A percentile compares a stretch with the other conserved stretches of the same genome.
phyloP scores from a whole-genome alignment of 2,113 vertebrate species.

The Alouatta palliata region DNA sequence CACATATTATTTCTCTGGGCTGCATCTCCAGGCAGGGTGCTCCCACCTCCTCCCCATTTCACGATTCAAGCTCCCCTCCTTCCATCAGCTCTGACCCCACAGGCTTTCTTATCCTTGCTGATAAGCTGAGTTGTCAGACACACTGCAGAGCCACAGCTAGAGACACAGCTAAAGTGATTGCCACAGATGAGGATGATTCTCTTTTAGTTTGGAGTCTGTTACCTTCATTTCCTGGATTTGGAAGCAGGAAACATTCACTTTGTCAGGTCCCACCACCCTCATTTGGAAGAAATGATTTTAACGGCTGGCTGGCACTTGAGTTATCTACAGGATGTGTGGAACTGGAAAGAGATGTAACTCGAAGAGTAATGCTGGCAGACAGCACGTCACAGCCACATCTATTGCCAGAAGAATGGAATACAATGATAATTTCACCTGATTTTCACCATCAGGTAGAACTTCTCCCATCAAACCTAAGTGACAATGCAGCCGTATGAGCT shows the following conservation, averaged over 20 bases:
- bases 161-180: background rate
- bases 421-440: slow-evolving; percentile 20
- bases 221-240: background rate
- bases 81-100: background rate
- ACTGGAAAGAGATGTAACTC: slow-evolving; percentile 30
- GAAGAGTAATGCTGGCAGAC: slow-evolving; percentile 46
- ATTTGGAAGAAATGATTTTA: background rate
- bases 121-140: background rate
- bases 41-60: background rate
- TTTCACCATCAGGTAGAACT: slow-evolving; percentile 57
- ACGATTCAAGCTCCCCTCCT: rapidly evolving
- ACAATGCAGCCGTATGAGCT: background rate
- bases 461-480: background rate
- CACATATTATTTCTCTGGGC: slow-evolving; percentile 28
- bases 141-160: rapidly evolving
- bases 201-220: background rate
- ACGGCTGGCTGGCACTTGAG: background rate
- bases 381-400: slow-evolving; percentile 53
- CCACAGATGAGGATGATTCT: background rate
- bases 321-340: background rate
- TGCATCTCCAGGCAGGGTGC: slow-evolving; percentile 20
- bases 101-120: background rate
- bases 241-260: background rate
- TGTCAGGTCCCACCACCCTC: background rate
- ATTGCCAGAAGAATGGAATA: slow-evolving; percentile 51